Conservation (phyloP, 2,113 vertebrate genomes). For the Macaca mulatta region DNA sequence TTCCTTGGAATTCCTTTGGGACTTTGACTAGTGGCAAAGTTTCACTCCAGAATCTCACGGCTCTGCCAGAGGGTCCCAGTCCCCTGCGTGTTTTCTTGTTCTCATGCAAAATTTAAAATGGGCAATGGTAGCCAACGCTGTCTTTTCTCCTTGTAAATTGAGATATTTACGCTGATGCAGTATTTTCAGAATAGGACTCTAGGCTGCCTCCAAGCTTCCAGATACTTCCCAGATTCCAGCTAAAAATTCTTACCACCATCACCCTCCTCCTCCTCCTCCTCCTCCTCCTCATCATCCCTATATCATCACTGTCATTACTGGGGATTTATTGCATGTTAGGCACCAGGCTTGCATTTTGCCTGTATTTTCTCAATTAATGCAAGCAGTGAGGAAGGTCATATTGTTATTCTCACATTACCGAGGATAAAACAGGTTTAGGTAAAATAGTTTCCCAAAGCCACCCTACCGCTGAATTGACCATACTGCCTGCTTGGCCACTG, state of each 20-base stretch:
- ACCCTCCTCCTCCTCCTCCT: rapidly evolving
- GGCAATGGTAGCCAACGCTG: neutral
- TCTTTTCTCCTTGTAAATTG: constrained; percentile 14
- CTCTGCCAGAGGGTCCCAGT: neutral
- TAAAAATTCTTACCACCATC: neutral
- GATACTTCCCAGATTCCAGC: neutral
- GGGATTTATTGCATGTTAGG: rapidly evolving
- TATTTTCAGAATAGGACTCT: neutral
- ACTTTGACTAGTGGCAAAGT: neutral
- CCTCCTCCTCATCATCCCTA: rapidly evolving
- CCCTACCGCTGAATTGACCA: rapidly evolving
- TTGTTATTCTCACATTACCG: neutral
- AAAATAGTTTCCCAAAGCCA: neutral
- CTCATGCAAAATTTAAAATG: neutral
- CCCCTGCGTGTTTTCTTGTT: neutral
- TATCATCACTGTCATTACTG: neutral
- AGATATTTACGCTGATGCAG: neutral
- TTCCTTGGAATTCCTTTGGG: constrained; percentile 33
- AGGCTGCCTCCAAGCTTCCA: neutral
- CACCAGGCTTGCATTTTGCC: neutral
- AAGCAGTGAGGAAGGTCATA: neutral
- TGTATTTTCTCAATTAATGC: neutral
- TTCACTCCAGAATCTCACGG: neutral
- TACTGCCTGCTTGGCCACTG: rapidly evolving
- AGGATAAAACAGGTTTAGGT: neutral